Percentiles rank a stretch among this genome's conserved stretches.
Evolutionary conservation across 2,888 invertebrate genomes (phyloP).

Genomic region (Gasteruption jaculator): DNA sequence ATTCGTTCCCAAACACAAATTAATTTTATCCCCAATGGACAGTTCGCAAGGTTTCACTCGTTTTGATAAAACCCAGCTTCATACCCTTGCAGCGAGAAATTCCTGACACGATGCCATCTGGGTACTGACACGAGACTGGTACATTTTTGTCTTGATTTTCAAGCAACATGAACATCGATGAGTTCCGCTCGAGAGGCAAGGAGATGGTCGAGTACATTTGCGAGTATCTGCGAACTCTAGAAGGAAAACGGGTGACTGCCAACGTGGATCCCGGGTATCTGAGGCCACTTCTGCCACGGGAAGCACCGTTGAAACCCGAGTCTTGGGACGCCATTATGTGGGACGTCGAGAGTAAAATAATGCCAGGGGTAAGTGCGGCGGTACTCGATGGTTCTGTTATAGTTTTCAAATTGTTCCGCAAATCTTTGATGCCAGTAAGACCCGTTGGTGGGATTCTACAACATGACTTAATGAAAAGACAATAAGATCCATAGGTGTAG

Average conservation of each 20-base stretch:
- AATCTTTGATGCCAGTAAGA: too few species aligned
- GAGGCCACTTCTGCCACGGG: constrained; percentile 68
- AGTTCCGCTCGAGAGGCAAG: constrained; percentile 81
- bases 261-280: constrained; percentile 90
- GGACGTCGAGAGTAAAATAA: constrained; percentile 86
- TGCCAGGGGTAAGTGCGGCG: constrained; percentile 84
- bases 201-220: constrained; percentile 97
- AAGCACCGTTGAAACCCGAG: constrained; percentile 81
- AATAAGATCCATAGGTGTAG: too few species aligned
- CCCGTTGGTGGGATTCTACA: too few species aligned
- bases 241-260: constrained; percentile 77
- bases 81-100: constrained; percentile 23
- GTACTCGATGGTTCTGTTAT: too few species aligned
- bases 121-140: too few species aligned
- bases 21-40: constrained; percentile 7
- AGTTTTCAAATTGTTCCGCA: too few species aligned
- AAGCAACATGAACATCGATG: constrained; percentile 84
- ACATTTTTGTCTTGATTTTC: too few species aligned
- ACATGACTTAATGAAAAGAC: too few species aligned
- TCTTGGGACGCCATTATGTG: constrained; percentile 84
- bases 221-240: constrained; percentile 78
- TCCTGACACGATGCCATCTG: too few species aligned
- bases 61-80: constrained; percentile 10
- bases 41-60: constrained; percentile 9
- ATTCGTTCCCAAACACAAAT: constrained; percentile 24